phyloP scores from a whole-genome alignment of 2,888 invertebrate species.

The Polyploca ridens region DNA sequence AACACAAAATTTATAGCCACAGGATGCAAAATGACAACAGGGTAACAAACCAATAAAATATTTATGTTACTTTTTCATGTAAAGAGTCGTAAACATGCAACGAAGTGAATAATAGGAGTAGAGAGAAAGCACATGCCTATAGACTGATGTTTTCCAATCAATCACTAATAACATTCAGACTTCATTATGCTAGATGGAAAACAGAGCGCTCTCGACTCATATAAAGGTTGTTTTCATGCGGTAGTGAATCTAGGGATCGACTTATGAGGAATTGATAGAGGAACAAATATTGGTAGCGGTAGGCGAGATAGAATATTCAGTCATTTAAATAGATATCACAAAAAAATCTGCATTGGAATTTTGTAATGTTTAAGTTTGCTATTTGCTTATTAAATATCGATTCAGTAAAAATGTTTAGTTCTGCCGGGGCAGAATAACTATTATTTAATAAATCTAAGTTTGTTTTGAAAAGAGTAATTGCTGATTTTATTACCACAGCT shows the following conservation, averaged over 20 bases:
- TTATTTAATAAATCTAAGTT: no score
- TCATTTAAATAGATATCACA: background rate
- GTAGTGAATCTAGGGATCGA: background rate
- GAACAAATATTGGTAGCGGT: background rate
- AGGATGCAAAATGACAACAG: background rate
- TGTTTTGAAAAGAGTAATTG: no score
- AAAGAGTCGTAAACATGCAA: background rate
- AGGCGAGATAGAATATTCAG: background rate
- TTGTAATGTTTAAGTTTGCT: no score
- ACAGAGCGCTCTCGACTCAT: background rate
- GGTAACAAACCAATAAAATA: background rate
- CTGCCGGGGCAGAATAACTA: no score
- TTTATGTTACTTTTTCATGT: background rate
- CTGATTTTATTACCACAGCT: no score
- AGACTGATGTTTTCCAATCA: conserved; percentile 4
- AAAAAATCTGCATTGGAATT: no score
- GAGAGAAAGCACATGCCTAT: conserved; percentile 18
- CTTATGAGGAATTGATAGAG: conserved; percentile 4
- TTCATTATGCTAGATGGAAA: conserved; percentile 9
- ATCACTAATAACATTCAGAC: conserved; percentile 11
- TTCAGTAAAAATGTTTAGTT: no score
- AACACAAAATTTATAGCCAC: background rate
- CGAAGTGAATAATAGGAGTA: background rate
- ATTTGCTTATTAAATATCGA: no score
- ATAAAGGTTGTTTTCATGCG: conserved; percentile 5